phyloP scores from a whole-genome alignment of 2,888 invertebrate species.

The Panzeria rudis region DNA sequence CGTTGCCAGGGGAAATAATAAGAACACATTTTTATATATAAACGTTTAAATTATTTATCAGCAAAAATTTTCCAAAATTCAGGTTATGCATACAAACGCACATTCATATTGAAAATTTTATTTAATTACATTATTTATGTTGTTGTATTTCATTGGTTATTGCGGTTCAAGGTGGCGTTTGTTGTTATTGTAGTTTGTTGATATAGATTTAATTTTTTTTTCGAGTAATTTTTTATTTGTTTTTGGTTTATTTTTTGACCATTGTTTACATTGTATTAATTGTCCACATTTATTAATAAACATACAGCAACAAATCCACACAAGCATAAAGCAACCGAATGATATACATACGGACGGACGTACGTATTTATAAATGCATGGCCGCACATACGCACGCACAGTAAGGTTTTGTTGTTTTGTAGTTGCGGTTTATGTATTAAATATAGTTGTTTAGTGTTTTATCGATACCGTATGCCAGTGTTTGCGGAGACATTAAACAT shows the following conservation, averaged over 20 bases:
- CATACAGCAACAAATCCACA: constrained; percentile 30
- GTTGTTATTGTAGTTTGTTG: constrained; percentile 54
- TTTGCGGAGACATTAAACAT: constrained; percentile 63
- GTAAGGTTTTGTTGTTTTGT: constrained; percentile 59
- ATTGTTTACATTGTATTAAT: constrained; percentile 68
- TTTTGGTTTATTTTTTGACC: constrained; percentile 46
- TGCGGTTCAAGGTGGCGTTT: constrained; percentile 50
- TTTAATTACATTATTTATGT: constrained; percentile 26
- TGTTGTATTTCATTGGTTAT: constrained; percentile 41
- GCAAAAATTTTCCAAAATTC: constrained; percentile 9
- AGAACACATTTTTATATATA: constrained; percentile 32
- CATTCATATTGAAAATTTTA: not conserved
- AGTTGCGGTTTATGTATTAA: constrained; percentile 45
- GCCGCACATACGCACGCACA: not conserved
- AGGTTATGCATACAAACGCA: constrained; percentile 17
- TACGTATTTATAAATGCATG: not conserved
- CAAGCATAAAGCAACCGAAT: constrained; percentile 2
- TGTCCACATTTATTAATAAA: constrained; percentile 62
- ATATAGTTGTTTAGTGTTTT: constrained; percentile 42
- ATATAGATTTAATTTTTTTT: constrained; percentile 21
- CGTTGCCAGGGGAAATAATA: constrained; percentile 10
- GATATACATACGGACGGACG: not conserved
- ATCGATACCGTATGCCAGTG: constrained; percentile 50
- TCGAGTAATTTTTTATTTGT: constrained; percentile 29
- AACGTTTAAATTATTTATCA: constrained; percentile 28